These are phyloP conservation scores for Elanus axillaris DNA, from an alignment of 2,113 vertebrate species.

Conservation along the genomic window DNA sequence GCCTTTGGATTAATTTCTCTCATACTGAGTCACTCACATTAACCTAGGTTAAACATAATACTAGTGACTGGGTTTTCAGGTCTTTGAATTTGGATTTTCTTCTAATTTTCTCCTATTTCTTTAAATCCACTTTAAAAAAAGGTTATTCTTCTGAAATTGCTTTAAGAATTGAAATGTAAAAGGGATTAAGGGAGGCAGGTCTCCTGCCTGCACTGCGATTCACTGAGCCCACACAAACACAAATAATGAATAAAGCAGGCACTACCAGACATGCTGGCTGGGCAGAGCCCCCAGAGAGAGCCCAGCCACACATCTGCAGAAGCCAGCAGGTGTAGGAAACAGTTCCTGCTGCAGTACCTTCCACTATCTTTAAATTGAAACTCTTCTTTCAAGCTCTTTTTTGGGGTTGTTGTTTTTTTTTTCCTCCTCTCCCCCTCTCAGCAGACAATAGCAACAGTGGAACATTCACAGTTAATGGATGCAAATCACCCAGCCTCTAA, in stretches of 20 bases:
- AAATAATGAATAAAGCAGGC: background rate
- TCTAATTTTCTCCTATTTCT: background rate
- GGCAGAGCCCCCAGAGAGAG: background rate
- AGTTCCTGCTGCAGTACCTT: background rate
- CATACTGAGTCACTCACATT: background rate
- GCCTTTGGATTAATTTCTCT: background rate
- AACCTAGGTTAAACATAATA: background rate
- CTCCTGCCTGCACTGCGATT: background rate
- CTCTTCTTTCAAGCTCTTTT: background rate
- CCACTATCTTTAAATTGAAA: background rate
- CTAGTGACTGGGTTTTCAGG: background rate
- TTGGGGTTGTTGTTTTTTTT: accelerated
- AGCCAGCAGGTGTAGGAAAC: background rate
- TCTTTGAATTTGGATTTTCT: background rate
- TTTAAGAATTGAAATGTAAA: background rate
- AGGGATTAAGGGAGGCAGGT: background rate
- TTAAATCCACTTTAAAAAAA: background rate
- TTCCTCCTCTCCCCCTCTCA: background rate
- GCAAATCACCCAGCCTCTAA: background rate
- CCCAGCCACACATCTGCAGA: background rate
- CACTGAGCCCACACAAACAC: background rate
- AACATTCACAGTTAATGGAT: background rate
- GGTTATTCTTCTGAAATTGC: background rate
- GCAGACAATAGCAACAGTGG: background rate
- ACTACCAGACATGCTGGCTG: background rate